Base-by-base conservation (phyloP, 2,113 vertebrate genomes). In the Chunga burmeisteri region DNA sequence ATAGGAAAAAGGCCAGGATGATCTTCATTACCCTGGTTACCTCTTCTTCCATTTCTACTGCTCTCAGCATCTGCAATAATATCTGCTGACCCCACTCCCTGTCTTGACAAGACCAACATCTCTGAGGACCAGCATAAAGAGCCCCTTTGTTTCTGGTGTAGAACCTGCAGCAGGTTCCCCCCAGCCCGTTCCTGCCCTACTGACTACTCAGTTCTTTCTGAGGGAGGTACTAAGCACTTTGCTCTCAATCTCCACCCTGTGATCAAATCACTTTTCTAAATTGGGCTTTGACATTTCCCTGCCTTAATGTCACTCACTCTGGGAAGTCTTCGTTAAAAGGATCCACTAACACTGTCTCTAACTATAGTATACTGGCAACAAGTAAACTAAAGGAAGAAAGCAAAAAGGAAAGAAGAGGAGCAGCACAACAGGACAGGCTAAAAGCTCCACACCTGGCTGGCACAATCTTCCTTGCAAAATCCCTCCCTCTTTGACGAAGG, bases 221-320 rank as follows among this genome's bases (percentile, higher is more conserved):
- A 82, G 34, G 40, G n/a, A n/a, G 11, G 13, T 34, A 77, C 36
- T 10, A 34, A 91, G 34, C 8, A 58, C 20, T 61, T 58, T 15
- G 26, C 65, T 75, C 91, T 88, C 52, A 44, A 52, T 38, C 58
- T 88, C 65, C 16, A 70, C 2, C 16, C 65, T 63, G n/a, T 27
- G 61, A 90, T 74, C 50, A 93, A 89, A 89, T 85, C 72, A 61
- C 65, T 62, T 80, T 74, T 34, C 95, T 97, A 95, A 95, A 87
- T 71, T 15, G 46, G 90, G 86, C 66, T 93, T 58, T 96, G 93
- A 93, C 90, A 96, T 94, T 97, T 96, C 44, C 55, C 81, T 80
- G 59, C 66, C 85, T 72, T 74, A 95, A 84, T 81, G 30, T 55
- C 80, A 85, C 59, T 74, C 58, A 44, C 68, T 73, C 63, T 21